These are phyloP conservation scores for Zaprionus nigranus DNA, from an alignment of 1,140 invertebrate species.

Conservation along the genomic window DNA sequence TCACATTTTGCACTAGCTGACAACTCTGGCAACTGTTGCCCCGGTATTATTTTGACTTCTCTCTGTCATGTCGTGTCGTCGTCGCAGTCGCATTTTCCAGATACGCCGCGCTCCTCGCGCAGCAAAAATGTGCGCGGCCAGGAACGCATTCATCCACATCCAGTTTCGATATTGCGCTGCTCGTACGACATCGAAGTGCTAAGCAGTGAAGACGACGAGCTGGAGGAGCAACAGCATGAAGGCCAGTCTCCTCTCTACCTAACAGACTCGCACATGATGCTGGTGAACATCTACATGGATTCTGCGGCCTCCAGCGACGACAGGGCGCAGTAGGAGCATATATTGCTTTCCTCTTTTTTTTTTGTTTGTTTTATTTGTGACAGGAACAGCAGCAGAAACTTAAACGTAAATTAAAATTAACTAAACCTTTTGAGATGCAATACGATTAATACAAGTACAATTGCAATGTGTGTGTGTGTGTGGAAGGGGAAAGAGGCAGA, in stretches of 20 bases:
- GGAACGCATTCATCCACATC: constrained; percentile 33
- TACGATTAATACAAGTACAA: constrained; percentile 31
- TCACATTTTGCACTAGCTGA: not conserved
- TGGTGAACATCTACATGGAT: not conserved
- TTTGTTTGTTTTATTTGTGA: constrained; percentile 54
- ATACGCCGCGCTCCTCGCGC: constrained; percentile 35
- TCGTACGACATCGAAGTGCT: not conserved
- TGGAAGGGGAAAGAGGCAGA: not conserved
- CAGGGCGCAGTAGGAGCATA: not conserved
- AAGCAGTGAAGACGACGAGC: not conserved
- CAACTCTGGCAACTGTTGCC: not conserved
- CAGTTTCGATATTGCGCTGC: constrained; percentile 4
- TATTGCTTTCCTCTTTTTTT: not conserved
- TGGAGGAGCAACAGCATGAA: not conserved
- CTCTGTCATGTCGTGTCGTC: not conserved
- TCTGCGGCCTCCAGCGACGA: not conserved
- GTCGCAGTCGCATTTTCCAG: not conserved
- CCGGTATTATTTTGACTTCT: not conserved
- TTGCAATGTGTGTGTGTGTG: constrained; percentile 9
- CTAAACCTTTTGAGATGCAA: constrained; percentile 48
- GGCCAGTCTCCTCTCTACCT: not conserved
- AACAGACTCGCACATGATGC: not conserved
- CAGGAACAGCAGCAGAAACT: constrained; percentile 62
- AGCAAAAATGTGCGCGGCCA: constrained; percentile 23
- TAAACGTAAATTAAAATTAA: constrained; percentile 55